Evolutionary conservation across 2,113 vertebrate species (phyloP).

Genomic region (Grantiella picta): DNA sequence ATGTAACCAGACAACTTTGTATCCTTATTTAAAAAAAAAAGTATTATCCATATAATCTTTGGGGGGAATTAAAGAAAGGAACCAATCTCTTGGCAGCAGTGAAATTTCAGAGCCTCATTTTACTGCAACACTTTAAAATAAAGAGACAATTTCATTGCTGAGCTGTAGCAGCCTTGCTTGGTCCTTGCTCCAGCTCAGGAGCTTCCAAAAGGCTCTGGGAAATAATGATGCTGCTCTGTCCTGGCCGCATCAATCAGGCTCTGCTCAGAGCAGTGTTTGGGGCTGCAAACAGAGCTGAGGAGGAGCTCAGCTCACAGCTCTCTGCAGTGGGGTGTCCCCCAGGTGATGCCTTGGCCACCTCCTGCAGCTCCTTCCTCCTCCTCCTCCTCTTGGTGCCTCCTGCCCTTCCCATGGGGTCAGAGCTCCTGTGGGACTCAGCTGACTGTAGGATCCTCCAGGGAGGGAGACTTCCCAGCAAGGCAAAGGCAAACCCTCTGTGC

Average conservation of each 20-base stretch:
- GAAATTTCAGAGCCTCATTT: conserved; percentile 57
- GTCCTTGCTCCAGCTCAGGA: background rate
- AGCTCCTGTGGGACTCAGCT: no score
- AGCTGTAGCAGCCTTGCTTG: background rate
- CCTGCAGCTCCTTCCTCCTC: background rate
- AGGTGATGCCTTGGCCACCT: background rate
- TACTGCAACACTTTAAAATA: conserved; percentile 18
- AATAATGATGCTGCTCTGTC: background rate
- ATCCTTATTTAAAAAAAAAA: conserved; percentile 12
- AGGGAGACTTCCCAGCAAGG: background rate
- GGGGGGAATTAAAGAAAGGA: conserved; percentile 14
- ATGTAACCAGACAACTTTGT: conserved; percentile 23
- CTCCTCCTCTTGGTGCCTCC: no score
- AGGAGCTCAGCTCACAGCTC: background rate
- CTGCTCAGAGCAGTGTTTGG: background rate
- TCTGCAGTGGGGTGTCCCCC: background rate
- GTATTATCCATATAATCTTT: conserved; percentile 37
- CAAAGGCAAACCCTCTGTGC: background rate
- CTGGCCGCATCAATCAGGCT: background rate
- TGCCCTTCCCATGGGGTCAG: background rate
- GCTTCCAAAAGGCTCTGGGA: background rate
- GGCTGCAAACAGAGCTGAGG: background rate
- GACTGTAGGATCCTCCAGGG: fast-evolving
- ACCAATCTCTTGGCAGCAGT: conserved; percentile 27
- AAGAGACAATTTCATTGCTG: conserved; percentile 3